Evolutionary conservation across 2,113 vertebrate genomes (phyloP), one percentile per base, ranked within the genome.

Genomic region (Crotalus viridis): DNA sequence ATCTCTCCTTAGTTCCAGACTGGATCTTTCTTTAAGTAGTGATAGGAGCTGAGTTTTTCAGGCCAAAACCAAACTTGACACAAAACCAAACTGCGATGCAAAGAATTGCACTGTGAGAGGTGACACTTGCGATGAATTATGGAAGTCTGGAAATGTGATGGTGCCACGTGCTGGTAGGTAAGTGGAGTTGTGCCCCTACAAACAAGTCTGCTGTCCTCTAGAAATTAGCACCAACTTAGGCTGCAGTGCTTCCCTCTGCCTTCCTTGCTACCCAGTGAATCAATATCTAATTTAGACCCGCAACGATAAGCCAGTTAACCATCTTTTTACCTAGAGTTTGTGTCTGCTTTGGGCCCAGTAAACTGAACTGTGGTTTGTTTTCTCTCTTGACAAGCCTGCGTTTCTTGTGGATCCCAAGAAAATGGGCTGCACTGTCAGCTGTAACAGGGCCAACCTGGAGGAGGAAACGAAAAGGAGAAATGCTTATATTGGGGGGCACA

Each of bases 251-350:
- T 94, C 95, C 91, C 59, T 88, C 15, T 56, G 13, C 15, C 3
- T 56, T 17, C 55, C 93, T 93, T 88, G 93, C 95, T 92, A 64
- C 85, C 93, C 95, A 95, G 93, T 94, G 90, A 92, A 96, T 96
- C 94, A 92, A 92, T 94, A 95, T 46, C 88, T 90, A 48, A 48
- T 46, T 87, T 90, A 81, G 24, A 46, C 51, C 91, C 33, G 19
- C 59, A 64, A 0, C 5, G 2, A 21, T 17, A 22, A 33, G 87
- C 9, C 39, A 91, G 85, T 26, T 90, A 4, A 0, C 0, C 15
- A 17, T n/a, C 89, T 94, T 92, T 96, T 97, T 94, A 96, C 95
- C 95, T 8, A 61, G 89, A 1, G 2, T 48, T 28, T 48, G 39
- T 1, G 85, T 89, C 12, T 94, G 90, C 94, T 93, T 24, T 0